Base-by-base conservation (phyloP, 1,140 invertebrate genomes). In the Dreissena polymorpha region DNA sequence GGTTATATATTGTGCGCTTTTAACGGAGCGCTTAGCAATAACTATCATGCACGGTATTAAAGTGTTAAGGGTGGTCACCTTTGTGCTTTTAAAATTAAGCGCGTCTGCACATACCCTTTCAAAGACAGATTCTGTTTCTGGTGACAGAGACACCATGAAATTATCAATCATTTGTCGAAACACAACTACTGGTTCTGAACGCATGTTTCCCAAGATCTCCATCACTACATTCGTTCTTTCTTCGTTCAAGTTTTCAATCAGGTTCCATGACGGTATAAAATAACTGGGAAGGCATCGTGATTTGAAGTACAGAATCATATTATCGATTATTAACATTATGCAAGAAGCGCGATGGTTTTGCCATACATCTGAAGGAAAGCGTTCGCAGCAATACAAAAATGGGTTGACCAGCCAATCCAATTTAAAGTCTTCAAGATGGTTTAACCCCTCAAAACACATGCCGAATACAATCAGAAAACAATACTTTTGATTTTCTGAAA, bases 321-420 rank as follows among this genome's bases (percentile, higher is more conserved):
- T 51, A 23, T 72, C 51, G 3, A 82, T 16, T 71, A 82, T 74
- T 21, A 60, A 82, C 1, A 82, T 3, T 16, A 82, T 23, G 29
- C 79, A 82, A 0, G 70, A n/a, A 8, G 55, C 79, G 13, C 49
- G 39, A 25, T 49, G 16, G 6, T 57, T 65, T 50, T 57, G 16
- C 79, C 79, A 82, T 51, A 49, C 21, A 23, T 82, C 79, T 0
- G n/a, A 6, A 16, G 79, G 79, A 27, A 82, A 55, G 51, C 60
- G 27, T 55, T 82, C 79, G 53, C 79, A 82, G 3, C 69, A 50
- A 51, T 27, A 74, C 27, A 82, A 72, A 51, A 82, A 82, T 0
- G 74, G 50, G 16, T 16, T 67, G 21, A 68, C 67, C 6, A 74
- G 53, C 27, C 57, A 27, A 18, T 18, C 23, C 6, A 21, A 25